Conservation (phyloP, 2,797 vertebrate species). For the Atherinosoma microstoma region DNA sequence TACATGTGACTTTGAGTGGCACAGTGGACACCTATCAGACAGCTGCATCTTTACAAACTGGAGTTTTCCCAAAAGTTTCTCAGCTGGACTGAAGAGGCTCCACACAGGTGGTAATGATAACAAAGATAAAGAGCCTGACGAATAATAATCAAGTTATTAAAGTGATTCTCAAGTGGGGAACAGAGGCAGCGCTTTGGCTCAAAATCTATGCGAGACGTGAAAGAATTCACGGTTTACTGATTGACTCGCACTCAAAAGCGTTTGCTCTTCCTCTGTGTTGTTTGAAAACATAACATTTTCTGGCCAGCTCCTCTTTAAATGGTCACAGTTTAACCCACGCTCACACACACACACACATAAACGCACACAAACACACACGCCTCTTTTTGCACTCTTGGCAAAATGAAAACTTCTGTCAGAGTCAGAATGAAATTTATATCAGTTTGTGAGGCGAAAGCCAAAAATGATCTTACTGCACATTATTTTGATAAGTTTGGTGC, state of each 20-base stretch:
- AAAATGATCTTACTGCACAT: conserved; percentile 86
- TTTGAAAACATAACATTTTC: conserved; percentile 53
- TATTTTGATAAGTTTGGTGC: conserved; percentile 88
- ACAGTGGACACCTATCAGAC: conserved; percentile 15
- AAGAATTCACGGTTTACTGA: conserved; percentile 59
- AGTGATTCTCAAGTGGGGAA: conserved; percentile 47
- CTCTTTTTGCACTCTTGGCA: conserved; percentile 84
- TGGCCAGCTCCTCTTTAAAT: conserved; percentile 48
- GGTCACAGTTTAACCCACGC: conserved; percentile 67
- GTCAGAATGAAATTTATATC: conserved; percentile 88
- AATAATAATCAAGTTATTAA: conserved; percentile 54
- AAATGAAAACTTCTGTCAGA: conserved; percentile 86
- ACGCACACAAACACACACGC: conserved; percentile 34
- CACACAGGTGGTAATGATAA: conserved; percentile 60
- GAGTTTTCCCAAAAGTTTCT: conserved; percentile 25
- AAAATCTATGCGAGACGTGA: conserved; percentile 25
- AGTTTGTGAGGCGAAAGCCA: conserved; percentile 83
- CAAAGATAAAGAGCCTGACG: conserved; percentile 38
- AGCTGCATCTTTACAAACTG: conserved; percentile 7
- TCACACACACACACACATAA: conserved; percentile 41
- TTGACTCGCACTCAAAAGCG: conserved; percentile 46
- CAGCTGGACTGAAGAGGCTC: conserved; percentile 32
- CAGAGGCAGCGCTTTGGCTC: conserved; percentile 49
- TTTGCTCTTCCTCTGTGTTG: conserved; percentile 45
- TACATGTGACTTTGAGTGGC: conserved; percentile 33